These are phyloP conservation scores for Uropsilus gracilis DNA, from an alignment of 2,113 vertebrate genomes.

Conservation along the genomic window DNA sequence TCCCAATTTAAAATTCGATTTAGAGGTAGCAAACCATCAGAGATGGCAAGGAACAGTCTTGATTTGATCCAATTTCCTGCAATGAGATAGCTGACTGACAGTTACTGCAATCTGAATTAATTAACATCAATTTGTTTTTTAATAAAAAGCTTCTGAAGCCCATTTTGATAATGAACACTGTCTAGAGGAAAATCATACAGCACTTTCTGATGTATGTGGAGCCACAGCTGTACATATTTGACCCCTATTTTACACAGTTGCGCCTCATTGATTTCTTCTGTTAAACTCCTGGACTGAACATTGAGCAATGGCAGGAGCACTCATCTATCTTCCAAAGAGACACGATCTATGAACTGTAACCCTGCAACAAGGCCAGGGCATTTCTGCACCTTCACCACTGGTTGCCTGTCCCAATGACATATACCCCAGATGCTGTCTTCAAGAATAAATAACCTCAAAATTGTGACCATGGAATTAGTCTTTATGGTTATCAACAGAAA, in stretches of 20 bases:
- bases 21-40: background rate
- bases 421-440: slow-evolving; percentile 83
- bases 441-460: slow-evolving; percentile 84
- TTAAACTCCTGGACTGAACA: slow-evolving; percentile 83
- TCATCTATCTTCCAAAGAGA: slow-evolving; percentile 85
- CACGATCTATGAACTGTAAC: slow-evolving; percentile 85
- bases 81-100: slow-evolving; percentile 62
- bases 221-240: slow-evolving; percentile 88
- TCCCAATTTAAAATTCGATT: slow-evolving; percentile 33
- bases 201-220: slow-evolving; percentile 81
- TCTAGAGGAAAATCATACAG: slow-evolving; percentile 79
- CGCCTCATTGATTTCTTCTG: slow-evolving; percentile 87
- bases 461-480: slow-evolving; percentile 78
- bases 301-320: slow-evolving; percentile 80
- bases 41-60: background rate
- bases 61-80: slow-evolving; percentile 42
- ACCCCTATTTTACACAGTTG: slow-evolving; percentile 88
- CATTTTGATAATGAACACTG: slow-evolving; percentile 81
- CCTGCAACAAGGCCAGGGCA: slow-evolving; percentile 74
- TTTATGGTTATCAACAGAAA: slow-evolving; percentile 69
- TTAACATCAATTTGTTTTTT: slow-evolving; percentile 83
- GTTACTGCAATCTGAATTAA: slow-evolving; percentile 79
- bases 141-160: slow-evolving; percentile 81
- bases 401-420: slow-evolving; percentile 85
- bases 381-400: slow-evolving; percentile 73